These are phyloP conservation scores for Oryctolagus cuniculus DNA, from an alignment of 2,113 vertebrate genomes.

Conservation along the genomic window mOryCun1.1 NC_091435.1:150715501-150716000, in stretches of 20 bases:
- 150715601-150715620: neutral
- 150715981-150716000: neutral
- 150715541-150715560: neutral
- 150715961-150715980: neutral
- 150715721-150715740: conserved; percentile 87
- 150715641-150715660: neutral
- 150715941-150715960: neutral
- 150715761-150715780: conserved; percentile 88
- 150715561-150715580: neutral
- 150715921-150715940: neutral
- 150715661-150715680: conserved; percentile 37
- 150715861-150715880: neutral
- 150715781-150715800: neutral
- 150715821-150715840: neutral
- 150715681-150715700: conserved; percentile 83
- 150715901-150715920: neutral
- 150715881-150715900: neutral
- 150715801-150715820: conserved; percentile 29
- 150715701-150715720: conserved; percentile 88
- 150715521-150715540: neutral
- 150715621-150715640: neutral
- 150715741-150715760: conserved; percentile 88
- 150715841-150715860: neutral
- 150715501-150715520: neutral
- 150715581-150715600: neutral